Evolutionary conservation across 2,113 vertebrate genomes (phyloP).

Genomic region (Cichladusa arquata): DNA sequence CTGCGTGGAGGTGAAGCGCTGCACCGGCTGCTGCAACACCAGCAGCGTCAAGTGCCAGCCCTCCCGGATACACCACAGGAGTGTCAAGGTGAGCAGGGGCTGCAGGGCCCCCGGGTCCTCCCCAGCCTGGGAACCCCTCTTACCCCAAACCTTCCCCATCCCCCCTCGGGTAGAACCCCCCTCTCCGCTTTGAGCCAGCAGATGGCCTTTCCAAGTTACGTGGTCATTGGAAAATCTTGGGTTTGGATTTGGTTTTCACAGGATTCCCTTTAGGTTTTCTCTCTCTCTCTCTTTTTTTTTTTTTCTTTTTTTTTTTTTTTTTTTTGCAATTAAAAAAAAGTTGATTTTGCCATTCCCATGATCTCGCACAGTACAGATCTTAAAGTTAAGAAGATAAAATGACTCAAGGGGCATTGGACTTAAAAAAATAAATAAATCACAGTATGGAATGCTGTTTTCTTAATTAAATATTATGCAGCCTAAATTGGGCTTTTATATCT

Average conservation of each 20-base stretch:
- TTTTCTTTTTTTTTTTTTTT: neutral
- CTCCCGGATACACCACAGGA: conserved; percentile 90
- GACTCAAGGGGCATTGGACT: conserved; percentile 55
- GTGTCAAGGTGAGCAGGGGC: conserved; percentile 85
- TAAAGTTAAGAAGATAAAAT: conserved; percentile 50
- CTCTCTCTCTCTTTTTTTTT: neutral
- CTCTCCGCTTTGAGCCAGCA: neutral
- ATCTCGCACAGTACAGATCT: conserved; percentile 12
- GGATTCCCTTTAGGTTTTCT: conserved; percentile 36
- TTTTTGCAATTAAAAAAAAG: conserved; percentile 5
- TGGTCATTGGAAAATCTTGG: neutral
- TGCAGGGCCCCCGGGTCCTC: neutral
- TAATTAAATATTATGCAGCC: conserved; percentile 43
- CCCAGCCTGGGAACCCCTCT: neutral
- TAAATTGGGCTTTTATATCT: conserved; percentile 51
- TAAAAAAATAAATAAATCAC: conserved; percentile 57
- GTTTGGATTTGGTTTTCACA: neutral
- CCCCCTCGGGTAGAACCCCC: neutral
- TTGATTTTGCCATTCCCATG: conserved; percentile 48
- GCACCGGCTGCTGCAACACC: conserved; percentile 97
- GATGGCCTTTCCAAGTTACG: neutral
- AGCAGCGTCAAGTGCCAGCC: conserved; percentile 93
- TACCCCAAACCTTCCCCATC: rapidly evolving
- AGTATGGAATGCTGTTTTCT: conserved; percentile 39
- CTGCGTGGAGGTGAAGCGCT: conserved; percentile 97